phyloP scores from a whole-genome alignment of 2,888 invertebrate genomes.

The Caenorhabditis afra region DNA sequence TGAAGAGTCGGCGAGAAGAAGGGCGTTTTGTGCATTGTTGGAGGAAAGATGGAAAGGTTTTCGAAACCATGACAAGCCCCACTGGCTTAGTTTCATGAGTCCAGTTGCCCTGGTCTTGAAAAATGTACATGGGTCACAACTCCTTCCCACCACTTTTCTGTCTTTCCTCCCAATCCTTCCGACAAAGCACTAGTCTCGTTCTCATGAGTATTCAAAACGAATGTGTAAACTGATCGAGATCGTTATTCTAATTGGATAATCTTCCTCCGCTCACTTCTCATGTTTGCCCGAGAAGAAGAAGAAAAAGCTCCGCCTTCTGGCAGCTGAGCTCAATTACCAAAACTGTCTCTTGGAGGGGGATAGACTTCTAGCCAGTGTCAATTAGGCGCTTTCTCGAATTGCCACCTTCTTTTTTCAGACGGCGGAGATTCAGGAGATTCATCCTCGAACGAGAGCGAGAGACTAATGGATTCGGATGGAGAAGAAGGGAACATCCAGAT shows the following conservation, averaged over 20 bases:
- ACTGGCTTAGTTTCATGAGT: slow-evolving; percentile 59
- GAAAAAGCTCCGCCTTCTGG: slow-evolving; percentile 36
- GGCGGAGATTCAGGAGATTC: slow-evolving; percentile 68
- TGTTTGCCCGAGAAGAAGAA: slow-evolving; percentile 15
- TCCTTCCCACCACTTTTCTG: slow-evolving; percentile 16
- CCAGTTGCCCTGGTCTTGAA: slow-evolving; percentile 58
- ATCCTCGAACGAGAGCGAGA: slow-evolving; percentile 71
- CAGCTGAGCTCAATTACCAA: slow-evolving; percentile 35
- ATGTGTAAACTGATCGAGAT: slow-evolving; percentile 20
- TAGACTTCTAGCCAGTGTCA: slow-evolving; percentile 26
- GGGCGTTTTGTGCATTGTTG: slow-evolving; percentile 27
- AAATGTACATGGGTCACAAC: slow-evolving; percentile 55
- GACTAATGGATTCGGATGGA: slow-evolving; percentile 75
- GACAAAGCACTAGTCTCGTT: slow-evolving; percentile 1
- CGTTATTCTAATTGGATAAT: slow-evolving; percentile 43
- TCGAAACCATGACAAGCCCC: slow-evolving; percentile 46
- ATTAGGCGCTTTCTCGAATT: slow-evolving; percentile 20
- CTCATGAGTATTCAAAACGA: slow-evolving; percentile 36
- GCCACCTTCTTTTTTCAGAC: too few relatives aligned
- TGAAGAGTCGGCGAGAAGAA: slow-evolving; percentile 8
- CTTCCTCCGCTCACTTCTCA: slow-evolving; percentile 40
- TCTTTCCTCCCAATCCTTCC: background rate
- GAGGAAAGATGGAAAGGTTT: slow-evolving; percentile 50
- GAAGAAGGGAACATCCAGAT: slow-evolving; percentile 72
- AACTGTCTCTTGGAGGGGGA: slow-evolving; percentile 11